Base-by-base conservation (phyloP, 1,140 invertebrate species). In the Macrobrachium rosenbergii region DNA sequence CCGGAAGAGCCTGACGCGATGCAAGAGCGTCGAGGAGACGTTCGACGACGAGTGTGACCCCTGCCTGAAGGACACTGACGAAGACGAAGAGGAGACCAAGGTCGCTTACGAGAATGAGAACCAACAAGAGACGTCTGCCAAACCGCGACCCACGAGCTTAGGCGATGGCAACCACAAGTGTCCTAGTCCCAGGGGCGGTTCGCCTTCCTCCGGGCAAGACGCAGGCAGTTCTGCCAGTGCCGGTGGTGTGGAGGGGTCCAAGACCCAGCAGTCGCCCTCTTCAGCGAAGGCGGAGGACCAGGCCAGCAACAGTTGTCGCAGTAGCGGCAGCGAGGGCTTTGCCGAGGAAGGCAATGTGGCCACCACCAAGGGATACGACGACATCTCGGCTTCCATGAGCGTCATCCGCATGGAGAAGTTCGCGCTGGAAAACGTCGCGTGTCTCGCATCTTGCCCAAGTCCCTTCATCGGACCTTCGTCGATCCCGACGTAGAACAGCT, bases 401-500 rank as follows among this genome's bases (percentile, higher is more conserved):
- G 87, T 88, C 43, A 88, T 88, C 63, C 80, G 87, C 72, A 88
- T 88, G 87, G 87, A 88, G 75, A 88, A 88, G 73, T 88, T 88
- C 62, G 87, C 87, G 16, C 67, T 88, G 81, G 87, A 88, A 76
- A 88, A 63, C 80, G 87, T 19, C 80, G 87, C 21, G 87, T 83
- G 21, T 88, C 87, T 17, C 80, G 87, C 81, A 83, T 88, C 81
- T 64, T 86, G 52, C 83, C 83, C 21, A 79, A 80, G 52, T 86
- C 76, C 43, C 87, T 88, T 5, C 87, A 88, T 28, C 87, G 87
- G 23, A 88, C 87, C 58, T 88, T 88, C 43, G 87, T 88, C n/a
- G 87, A 88, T 59, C 82, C 82, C n/a, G 87, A 88, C 62, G 87
- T 88, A 17, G 87, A 88, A 23, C 87, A 88, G 81, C 45, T 88